Conservation (phyloP, 2,113 vertebrate genomes). For the Sylvilagus bachmani region DNA sequence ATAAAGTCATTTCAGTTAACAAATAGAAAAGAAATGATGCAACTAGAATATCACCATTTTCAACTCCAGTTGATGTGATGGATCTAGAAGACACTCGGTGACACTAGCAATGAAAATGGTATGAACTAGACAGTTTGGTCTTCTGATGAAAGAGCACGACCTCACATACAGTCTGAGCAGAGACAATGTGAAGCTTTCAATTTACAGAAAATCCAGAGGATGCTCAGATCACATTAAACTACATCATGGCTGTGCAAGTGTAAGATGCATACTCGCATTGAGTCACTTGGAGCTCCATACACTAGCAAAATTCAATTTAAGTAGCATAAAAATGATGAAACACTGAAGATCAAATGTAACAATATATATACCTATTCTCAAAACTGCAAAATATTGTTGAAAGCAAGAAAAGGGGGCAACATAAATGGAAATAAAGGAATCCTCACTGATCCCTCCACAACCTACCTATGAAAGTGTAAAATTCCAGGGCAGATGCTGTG, state of each 20-base stretch:
- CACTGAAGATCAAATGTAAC: not conserved
- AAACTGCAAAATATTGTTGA: not conserved
- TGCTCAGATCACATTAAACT: not conserved
- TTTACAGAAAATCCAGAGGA: not conserved
- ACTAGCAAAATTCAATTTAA: not conserved
- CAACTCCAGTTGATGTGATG: not conserved
- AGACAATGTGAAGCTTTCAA: not conserved
- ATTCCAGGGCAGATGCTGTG: not conserved
- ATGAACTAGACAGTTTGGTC: not conserved
- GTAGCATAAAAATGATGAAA: not conserved
- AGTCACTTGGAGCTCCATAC: not conserved
- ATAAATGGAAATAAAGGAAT: not conserved
- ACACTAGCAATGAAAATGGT: not conserved
- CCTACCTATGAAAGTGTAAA: not conserved
- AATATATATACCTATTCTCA: not conserved
- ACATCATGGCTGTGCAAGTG: not conserved
- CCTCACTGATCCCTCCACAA: not conserved
- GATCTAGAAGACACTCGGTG: too few species aligned
- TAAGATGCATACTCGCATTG: not conserved
- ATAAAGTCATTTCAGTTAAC: not conserved
- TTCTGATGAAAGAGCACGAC: not conserved
- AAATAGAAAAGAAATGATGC: not conserved
- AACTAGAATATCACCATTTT: not conserved
- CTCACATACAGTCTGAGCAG: too few species aligned
- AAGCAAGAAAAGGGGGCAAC: not conserved